Conservation (phyloP, 2,113 vertebrate genomes). For the Peucedramus taeniatus region DNA sequence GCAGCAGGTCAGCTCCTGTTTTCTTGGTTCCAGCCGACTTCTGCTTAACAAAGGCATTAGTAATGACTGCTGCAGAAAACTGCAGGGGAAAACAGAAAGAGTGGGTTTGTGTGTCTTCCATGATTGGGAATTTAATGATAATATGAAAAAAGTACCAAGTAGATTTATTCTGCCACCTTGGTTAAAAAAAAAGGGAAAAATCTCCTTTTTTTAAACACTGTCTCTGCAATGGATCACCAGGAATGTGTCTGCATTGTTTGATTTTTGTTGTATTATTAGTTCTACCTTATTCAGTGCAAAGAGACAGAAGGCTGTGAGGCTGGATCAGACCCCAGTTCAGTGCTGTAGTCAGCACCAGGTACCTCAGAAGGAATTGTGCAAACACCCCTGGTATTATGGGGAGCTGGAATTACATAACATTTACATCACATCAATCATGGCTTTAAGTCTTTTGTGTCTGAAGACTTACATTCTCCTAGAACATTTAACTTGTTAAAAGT, state of each 20-base stretch:
- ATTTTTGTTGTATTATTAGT: not conserved
- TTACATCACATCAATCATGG: not conserved
- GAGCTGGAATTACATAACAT: not conserved
- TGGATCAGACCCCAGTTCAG: not conserved
- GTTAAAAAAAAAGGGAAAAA: not conserved
- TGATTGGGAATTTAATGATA: not conserved
- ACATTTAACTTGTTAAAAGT: not conserved
- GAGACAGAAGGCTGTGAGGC: not conserved
- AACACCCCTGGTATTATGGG: not conserved
- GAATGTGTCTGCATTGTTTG: not conserved
- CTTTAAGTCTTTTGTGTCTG: not conserved
- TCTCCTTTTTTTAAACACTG: not conserved
- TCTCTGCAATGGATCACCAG: not conserved
- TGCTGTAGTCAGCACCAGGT: not conserved
- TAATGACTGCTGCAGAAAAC: not conserved
- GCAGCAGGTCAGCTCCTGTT: not conserved
- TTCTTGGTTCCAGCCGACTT: not conserved
- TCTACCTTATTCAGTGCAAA: not conserved
- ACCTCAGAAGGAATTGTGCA: not conserved
- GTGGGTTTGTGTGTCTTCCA: not conserved
- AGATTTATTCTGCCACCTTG: not conserved
- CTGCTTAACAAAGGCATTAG: not conserved
- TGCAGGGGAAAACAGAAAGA: not conserved
- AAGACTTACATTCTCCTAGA: not conserved
- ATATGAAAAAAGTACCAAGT: not conserved